Conservation (phyloP, 2,888 invertebrate genomes). For the Synanthedon andrenaeformis region DNA sequence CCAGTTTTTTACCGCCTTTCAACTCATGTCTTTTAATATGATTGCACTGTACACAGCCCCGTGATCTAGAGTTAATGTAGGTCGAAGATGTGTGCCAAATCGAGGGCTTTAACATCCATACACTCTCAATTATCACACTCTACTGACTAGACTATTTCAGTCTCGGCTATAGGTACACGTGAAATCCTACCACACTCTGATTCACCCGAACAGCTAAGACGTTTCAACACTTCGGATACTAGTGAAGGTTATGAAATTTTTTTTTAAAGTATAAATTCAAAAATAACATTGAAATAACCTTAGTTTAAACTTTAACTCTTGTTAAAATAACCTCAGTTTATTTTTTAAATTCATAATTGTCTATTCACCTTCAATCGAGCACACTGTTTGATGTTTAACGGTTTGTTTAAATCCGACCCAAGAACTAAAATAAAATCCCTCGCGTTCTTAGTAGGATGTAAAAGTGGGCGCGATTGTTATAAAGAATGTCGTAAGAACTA, state of each 20-base stretch:
- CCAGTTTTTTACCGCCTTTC: neutral
- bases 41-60: neutral
- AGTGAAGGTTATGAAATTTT: slow-evolving; percentile 40
- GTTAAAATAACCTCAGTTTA: neutral
- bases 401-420: neutral
- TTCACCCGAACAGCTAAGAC: slow-evolving; percentile 39
- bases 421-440: neutral
- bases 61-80: neutral
- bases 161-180: slow-evolving; percentile 39
- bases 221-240: slow-evolving; percentile 50
- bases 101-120: slow-evolving; percentile 16
- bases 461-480: neutral
- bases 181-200: slow-evolving; percentile 51
- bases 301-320: no score
- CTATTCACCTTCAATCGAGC: neutral
- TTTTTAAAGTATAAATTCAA: neutral
- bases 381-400: neutral
- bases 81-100: slow-evolving; percentile 30
- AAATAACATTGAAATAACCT: neutral
- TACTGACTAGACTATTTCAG: slow-evolving; percentile 45
- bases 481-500: neutral
- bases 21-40: neutral
- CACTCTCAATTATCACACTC: neutral
- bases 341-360: neutral
- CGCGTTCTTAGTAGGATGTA: neutral